Evolutionary conservation across 2,113 vertebrate species (phyloP), one percentile per base, ranked within the genome.

Genomic region (Pterocles orientalis): DNA sequence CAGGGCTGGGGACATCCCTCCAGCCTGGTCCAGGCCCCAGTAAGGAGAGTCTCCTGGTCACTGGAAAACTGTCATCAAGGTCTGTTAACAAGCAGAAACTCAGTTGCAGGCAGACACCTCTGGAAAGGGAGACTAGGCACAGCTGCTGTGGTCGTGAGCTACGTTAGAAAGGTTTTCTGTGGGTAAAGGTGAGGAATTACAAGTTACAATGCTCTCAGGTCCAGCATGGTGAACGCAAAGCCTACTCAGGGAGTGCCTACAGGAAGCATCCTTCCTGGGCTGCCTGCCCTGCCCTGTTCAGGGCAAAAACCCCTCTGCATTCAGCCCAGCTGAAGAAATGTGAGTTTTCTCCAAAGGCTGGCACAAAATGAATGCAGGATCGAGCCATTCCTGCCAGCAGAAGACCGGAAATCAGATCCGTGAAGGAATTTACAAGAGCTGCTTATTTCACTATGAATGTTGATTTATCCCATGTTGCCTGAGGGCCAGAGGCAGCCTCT

Each of bases 191-290:
- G 66, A 79, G 33, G 71, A 91, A 75, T 24, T 6, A 15, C 0
- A 2, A 50, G 34, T 34, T 17, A 6, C 8, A 33, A 16, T 0
- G 2, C 18, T 69, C 81, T 21, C 17, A 25, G 45, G 21, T 4
- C 4, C 3, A 68, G 31, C 8, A 34, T 0, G 1, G 56, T 0
- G 1, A 78, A 51, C 50, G 36, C 24, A 26, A 18, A 0, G 0
- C 28, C 45, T 64, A 33, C 69, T 71, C 0, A 2, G 45, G 33
- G 51, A 72, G 69, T 2, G 2, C 23, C 47, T 19, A 4, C 48
- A 41, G 33, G 7, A 10, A 50, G 18, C 58, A 43, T 50, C 68
- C 48, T 70, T 62, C 68, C 51, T 6, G 3, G 24, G 72, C 41
- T 43, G 58, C 66, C 66, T 76, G 56, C 41, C 41, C 12, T 41